Conservation (phyloP, 2,888 invertebrate genomes). For the Cerastis leucographa region DNA sequence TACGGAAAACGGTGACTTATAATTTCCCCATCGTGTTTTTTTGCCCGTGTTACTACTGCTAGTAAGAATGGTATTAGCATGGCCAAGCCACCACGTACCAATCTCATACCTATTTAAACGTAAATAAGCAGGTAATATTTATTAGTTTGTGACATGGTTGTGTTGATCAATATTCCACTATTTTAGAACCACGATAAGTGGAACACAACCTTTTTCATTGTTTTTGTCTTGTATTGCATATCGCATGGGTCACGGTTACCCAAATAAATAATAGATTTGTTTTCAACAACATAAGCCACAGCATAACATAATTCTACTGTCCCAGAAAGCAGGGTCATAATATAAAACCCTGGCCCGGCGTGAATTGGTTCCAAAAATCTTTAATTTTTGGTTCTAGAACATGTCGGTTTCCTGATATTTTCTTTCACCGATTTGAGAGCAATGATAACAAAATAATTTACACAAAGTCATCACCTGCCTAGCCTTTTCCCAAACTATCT, state of each 20-base stretch:
- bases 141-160: background rate
- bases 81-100: too few relatives aligned
- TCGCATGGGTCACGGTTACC: background rate
- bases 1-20: background rate
- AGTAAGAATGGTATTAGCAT: too few relatives aligned
- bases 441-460: background rate
- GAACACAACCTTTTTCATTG: background rate
- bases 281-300: background rate
- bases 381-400: background rate
- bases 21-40: background rate
- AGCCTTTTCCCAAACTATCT: too few relatives aligned
- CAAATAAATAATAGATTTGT: slow-evolving; percentile 9
- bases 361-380: background rate
- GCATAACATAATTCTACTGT: background rate
- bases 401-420: background rate
- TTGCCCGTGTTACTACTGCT: too few relatives aligned
- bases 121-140: background rate
- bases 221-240: background rate
- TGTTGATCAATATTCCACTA: background rate
- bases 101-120: background rate
- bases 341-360: background rate
- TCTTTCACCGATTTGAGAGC: background rate
- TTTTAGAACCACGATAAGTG: background rate
- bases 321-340: background rate
- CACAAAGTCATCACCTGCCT: background rate